phyloP scores from a whole-genome alignment of 2,113 vertebrate genomes.

The Myrmophylax atrothorax region DNA sequence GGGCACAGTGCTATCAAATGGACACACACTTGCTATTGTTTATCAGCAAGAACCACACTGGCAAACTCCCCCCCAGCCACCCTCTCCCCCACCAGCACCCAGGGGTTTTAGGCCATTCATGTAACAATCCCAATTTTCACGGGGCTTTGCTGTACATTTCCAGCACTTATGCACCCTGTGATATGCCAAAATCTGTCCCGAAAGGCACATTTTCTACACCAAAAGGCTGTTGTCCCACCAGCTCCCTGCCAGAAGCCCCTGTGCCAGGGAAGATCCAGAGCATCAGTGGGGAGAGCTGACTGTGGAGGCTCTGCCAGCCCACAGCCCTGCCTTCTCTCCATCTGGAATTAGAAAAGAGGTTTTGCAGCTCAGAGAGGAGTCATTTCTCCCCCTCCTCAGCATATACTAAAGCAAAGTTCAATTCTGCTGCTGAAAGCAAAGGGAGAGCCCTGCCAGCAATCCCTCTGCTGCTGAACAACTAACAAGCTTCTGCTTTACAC shows the following conservation, averaged over 20 bases:
- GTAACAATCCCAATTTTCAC: slow-evolving; percentile 11
- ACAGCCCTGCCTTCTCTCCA: background rate
- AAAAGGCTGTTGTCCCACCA: accelerated
- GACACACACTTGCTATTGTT: background rate
- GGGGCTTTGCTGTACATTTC: background rate
- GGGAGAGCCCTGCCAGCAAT: background rate
- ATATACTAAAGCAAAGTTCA: background rate
- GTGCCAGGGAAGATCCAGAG: accelerated
- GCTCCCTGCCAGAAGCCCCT: background rate
- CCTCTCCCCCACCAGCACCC: background rate
- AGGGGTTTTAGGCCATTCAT: background rate
- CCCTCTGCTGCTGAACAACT: background rate
- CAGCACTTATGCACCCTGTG: background rate
- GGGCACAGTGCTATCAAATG: background rate
- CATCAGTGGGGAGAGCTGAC: background rate
- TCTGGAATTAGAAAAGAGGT: background rate
- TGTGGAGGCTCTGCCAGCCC: background rate
- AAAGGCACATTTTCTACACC: background rate
- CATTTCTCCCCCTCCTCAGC: background rate
- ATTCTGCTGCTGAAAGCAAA: background rate
- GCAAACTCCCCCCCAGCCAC: background rate
- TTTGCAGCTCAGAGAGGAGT: background rate
- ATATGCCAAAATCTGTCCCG: background rate
- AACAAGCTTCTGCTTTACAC: background rate
- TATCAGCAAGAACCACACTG: slow-evolving; percentile 15